Conservation (phyloP, 2,888 invertebrate species). For the Plebejus anna region DNA sequence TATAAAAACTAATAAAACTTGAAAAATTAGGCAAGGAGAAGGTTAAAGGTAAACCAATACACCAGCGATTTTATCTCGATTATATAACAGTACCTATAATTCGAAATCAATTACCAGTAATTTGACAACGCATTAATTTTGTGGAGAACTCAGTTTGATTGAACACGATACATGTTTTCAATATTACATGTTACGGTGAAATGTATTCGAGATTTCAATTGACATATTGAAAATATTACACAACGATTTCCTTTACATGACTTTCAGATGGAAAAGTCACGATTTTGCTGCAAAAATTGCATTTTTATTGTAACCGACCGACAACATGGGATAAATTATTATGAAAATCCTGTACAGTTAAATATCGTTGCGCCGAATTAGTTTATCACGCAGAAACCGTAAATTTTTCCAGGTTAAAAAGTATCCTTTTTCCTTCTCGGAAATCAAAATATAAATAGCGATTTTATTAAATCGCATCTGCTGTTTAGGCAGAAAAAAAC, state of each 20-base stretch:
- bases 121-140: slow-evolving; percentile 17
- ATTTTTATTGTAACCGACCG: not conserved
- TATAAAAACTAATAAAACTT: not conserved
- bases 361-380: too few relatives aligned
- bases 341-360: too few relatives aligned
- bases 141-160: slow-evolving; percentile 25
- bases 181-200: not conserved
- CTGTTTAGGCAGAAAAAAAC: too few relatives aligned
- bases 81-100: not conserved
- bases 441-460: too few relatives aligned
- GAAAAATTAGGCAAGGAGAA: not conserved
- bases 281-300: not conserved
- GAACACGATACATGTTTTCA: slow-evolving; percentile 16
- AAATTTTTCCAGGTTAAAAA: too few relatives aligned
- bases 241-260: not conserved
- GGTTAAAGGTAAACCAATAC: not conserved
- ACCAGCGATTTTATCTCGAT: slow-evolving; percentile 2
- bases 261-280: not conserved
- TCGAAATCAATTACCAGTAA: slow-evolving; percentile 11
- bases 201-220: not conserved
- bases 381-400: too few relatives aligned
- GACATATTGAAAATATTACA: slow-evolving; percentile 5
- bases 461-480: too few relatives aligned
- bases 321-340: too few relatives aligned
- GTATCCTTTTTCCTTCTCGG: too few relatives aligned